Evolutionary conservation across 2,888 invertebrate species (phyloP).

Genomic region (Idaea aversata): DNA sequence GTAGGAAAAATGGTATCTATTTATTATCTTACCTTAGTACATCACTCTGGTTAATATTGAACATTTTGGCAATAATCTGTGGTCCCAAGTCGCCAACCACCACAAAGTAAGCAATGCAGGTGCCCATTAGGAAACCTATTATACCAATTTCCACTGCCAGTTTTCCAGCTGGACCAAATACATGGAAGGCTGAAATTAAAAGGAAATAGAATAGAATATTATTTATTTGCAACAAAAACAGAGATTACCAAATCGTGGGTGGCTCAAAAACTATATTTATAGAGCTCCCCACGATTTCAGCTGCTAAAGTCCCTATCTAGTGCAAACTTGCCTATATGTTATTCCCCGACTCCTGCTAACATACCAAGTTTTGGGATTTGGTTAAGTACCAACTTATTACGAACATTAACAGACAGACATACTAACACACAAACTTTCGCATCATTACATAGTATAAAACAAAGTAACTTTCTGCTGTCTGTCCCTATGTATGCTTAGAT

Average conservation of each 20-base stretch:
- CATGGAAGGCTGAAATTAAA: conserved; percentile 86
- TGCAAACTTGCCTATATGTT: no score
- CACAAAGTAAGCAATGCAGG: conserved; percentile 97
- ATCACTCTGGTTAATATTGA: conserved; percentile 84
- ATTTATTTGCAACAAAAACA: no score
- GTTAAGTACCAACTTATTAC: no score
- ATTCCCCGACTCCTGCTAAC: no score
- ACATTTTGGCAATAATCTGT: conserved; percentile 90
- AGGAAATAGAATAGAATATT: no score
- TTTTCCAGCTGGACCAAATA: conserved; percentile 95
- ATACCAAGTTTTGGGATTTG: no score
- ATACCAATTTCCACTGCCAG: conserved; percentile 94
- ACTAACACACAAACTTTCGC: background rate
- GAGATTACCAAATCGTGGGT: no score
- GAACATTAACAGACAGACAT: no score
- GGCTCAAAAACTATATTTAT: background rate
- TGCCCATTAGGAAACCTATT: conserved; percentile 96
- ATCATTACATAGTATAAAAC: no score
- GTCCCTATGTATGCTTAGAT: no score
- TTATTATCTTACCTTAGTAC: conserved; percentile 75
- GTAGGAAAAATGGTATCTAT: background rate
- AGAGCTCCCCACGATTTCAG: background rate
- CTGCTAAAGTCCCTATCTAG: background rate
- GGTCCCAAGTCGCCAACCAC: conserved; percentile 99
- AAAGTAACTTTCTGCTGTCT: no score